These are phyloP conservation scores for Carduelis carduelis DNA, from an alignment of 2,797 vertebrate genomes.

Conservation along the genomic window DNA sequence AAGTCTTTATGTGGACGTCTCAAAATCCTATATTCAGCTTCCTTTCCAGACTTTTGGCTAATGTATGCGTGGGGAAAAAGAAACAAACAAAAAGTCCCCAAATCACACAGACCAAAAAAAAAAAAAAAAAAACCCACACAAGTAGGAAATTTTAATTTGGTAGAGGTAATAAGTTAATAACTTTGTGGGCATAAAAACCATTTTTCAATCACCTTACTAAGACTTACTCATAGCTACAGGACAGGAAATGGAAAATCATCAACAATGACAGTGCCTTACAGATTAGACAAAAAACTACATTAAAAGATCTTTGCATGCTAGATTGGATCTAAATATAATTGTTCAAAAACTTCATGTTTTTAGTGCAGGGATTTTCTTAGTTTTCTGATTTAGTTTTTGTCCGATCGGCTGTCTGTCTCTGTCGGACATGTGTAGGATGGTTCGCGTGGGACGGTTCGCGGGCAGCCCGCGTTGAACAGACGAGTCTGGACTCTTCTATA, in stretches of 20 bases:
- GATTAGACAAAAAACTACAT: background rate
- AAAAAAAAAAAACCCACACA: background rate
- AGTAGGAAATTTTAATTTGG: background rate
- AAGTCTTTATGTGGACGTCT: background rate
- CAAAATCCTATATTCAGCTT: background rate
- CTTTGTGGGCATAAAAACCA: background rate
- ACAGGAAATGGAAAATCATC: background rate
- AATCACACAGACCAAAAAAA: background rate
- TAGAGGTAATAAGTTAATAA: background rate
- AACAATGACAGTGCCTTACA: fast-evolving
- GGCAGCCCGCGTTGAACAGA: no score
- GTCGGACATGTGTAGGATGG: no score
- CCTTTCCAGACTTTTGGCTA: background rate
- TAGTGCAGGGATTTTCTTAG: background rate
- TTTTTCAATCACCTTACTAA: background rate
- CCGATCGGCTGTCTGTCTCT: no score
- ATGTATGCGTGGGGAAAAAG: background rate
- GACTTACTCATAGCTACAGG: background rate
- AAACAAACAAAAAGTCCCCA: background rate
- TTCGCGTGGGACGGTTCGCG: no score
- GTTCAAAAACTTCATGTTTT: background rate
- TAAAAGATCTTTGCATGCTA: background rate
- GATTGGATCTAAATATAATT: background rate
- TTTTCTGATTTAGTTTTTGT: background rate
- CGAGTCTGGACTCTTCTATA: no score